Evolutionary conservation across 37 sponge, comb jelly and placozoan genomes (phyloP), one percentile per base, ranked within the genome.

Genomic region (Eunapius fragilis): DNA sequence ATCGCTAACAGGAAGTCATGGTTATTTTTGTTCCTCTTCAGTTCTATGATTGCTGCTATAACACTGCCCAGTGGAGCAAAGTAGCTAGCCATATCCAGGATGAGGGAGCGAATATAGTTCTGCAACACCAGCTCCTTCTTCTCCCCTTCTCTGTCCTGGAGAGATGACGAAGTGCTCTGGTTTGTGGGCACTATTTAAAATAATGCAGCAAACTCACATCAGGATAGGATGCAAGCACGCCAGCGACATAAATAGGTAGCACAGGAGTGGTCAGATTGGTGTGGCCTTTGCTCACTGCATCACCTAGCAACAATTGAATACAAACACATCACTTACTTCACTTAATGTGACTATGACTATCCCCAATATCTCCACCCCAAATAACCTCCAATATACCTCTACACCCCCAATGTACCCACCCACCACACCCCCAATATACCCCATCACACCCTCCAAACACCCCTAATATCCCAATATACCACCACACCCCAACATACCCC

Each of bases 1-100:
- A 90, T 12, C 0, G 72, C 32, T 6, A 90, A 35, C n/a, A 94
- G 37, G 17, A 76, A n/a, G 41, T 28, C 22, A 72, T 94, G 94
- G 35, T 41, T 34, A 19, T 70, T 34, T 28, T 86, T 78, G 7
- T 84, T 85, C 45, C 80, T 79, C 71, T 84, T 87, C 32, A 92
- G 81, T 75, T 87, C 88, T 6, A 35, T 32, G 14, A 92, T 25
- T 0, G 89, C 70, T 13, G 83, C 74, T 50, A 14, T 76, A 19
- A 92, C 79, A 45, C 93, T 88, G 34, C 89, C 93, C 68, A 89
- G 41, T 37, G 89, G 78, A 10, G 86, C 79, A 80, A 86, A 89
- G 79, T 85, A 76, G 7, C 78, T 68, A 37, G 89, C 89, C 78
- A 92, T 36, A 74, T 92, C 86, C 14, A 89, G 73, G 0, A 89